Evolutionary conservation across 2,113 vertebrate genomes (phyloP).

Genomic region (Colius striatus): DNA sequence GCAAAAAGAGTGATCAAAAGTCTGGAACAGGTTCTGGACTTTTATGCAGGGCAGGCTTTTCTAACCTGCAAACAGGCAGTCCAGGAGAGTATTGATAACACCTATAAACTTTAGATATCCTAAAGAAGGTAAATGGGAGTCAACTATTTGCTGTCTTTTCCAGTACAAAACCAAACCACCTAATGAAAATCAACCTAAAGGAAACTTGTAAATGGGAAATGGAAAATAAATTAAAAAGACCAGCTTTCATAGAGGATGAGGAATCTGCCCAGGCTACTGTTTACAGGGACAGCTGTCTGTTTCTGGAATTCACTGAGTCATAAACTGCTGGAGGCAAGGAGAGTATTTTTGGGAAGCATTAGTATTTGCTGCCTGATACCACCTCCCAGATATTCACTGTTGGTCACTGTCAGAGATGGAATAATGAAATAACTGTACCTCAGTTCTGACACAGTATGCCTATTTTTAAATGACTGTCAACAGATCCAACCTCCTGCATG

Average conservation of each 20-base stretch:
- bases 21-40: background rate
- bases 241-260: background rate
- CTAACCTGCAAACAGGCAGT: background rate
- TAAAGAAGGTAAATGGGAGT: background rate
- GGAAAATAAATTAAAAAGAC: background rate
- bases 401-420: background rate
- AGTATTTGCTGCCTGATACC: background rate
- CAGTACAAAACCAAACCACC: background rate
- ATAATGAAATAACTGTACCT: background rate
- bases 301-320: conserved; percentile 25
- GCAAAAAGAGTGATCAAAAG: background rate
- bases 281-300: background rate
- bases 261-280: background rate
- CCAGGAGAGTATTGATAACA: background rate
- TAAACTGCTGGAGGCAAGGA: background rate
- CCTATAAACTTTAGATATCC: background rate
- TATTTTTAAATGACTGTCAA: conserved; percentile 7
- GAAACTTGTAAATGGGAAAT: background rate
- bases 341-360: background rate
- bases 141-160: background rate
- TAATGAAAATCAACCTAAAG: background rate
- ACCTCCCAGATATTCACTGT: background rate
- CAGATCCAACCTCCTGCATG: background rate
- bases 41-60: background rate
- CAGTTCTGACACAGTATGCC: background rate